Conservation (phyloP, 2,888 invertebrate genomes). For the Polymixis flavicincta region DNA sequence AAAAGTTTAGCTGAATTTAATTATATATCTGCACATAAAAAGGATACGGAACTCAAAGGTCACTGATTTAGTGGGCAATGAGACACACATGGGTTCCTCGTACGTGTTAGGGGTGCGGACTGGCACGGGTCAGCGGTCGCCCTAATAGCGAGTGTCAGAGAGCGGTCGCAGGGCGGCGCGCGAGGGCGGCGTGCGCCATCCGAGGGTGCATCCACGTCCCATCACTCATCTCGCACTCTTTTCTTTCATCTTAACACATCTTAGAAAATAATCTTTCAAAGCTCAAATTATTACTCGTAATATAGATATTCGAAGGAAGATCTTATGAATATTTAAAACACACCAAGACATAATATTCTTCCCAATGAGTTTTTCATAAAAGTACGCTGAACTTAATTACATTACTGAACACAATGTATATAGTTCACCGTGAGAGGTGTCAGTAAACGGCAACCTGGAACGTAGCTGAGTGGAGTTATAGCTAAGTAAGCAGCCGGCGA, state of each 20-base stretch:
- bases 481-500: constrained; percentile 68
- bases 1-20: constrained; percentile 71
- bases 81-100: constrained; percentile 72
- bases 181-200: constrained; percentile 54
- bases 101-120: constrained; percentile 76
- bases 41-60: constrained; percentile 77
- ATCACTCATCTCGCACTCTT: constrained; percentile 39
- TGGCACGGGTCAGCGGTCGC: constrained; percentile 83
- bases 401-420: constrained; percentile 72
- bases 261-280: constrained; percentile 7
- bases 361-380: constrained; percentile 2
- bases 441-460: constrained; percentile 74
- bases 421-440: constrained; percentile 76
- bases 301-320: neutral
- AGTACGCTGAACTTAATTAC: constrained; percentile 62
- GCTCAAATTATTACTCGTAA: neutral
- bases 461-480: constrained; percentile 65
- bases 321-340: neutral
- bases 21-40: constrained; percentile 74
- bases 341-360: neutral
- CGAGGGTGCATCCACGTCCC: constrained; percentile 49
- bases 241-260: constrained; percentile 24
- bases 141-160: constrained; percentile 80
- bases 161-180: constrained; percentile 69
- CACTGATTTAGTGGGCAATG: constrained; percentile 79